These are phyloP conservation scores for Spodoptera exigua DNA, from an alignment of 2,888 invertebrate genomes.

Conservation along the genomic window DNA sequence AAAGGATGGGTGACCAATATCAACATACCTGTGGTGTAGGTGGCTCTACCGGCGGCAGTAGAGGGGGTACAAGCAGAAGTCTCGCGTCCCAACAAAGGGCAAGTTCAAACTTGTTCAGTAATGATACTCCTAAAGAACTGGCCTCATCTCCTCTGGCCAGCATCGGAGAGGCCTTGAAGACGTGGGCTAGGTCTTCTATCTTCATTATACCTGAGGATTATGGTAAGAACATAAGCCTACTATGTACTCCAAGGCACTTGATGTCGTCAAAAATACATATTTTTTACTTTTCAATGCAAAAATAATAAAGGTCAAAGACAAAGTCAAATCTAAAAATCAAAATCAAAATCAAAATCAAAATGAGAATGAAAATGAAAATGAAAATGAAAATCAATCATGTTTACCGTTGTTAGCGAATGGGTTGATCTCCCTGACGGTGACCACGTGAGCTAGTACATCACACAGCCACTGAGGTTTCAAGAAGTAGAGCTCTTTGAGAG, in stretches of 20 bases:
- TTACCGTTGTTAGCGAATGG: slow-evolving; percentile 96
- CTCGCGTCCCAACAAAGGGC: slow-evolving; percentile 98
- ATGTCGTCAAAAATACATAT: too few relatives aligned
- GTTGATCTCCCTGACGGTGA: slow-evolving; percentile 98
- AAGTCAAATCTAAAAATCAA: too few relatives aligned
- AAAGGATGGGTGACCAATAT: slow-evolving; percentile 12
- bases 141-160: slow-evolving; percentile 90
- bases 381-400: too few relatives aligned
- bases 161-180: slow-evolving; percentile 96
- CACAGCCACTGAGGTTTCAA: slow-evolving; percentile 99
- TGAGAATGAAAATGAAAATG: too few relatives aligned
- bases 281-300: too few relatives aligned
- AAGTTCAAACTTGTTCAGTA: slow-evolving; percentile 99
- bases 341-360: too few relatives aligned
- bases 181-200: slow-evolving; percentile 96
- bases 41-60: slow-evolving; percentile 92
- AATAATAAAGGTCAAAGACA: too few relatives aligned
- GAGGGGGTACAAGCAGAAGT: slow-evolving; percentile 96
- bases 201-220: slow-evolving; percentile 94
- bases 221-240: not conserved
- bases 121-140: slow-evolving; percentile 95
- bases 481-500: slow-evolving; percentile 98
- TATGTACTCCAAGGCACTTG: not conserved
- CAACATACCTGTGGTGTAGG: slow-evolving; percentile 61
- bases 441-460: slow-evolving; percentile 98